phyloP scores from a whole-genome alignment of 2,113 vertebrate genomes.

The Candoia aspera region DNA sequence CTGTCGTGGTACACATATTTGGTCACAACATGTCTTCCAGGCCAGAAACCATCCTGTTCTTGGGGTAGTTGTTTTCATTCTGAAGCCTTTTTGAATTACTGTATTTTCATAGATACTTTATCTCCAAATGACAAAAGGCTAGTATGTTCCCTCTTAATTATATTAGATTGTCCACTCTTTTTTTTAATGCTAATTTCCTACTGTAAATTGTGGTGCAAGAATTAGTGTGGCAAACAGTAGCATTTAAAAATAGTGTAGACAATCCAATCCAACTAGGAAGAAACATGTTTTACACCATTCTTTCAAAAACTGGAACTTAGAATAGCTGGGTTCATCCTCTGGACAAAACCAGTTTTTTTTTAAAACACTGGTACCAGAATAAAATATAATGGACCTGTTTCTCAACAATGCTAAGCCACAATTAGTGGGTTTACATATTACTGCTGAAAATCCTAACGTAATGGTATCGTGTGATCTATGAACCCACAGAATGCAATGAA shows the following conservation, averaged over 20 bases:
- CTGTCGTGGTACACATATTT: background rate
- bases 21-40: background rate
- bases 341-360: background rate
- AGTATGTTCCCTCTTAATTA: background rate
- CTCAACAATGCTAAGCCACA: background rate
- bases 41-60: background rate
- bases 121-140: background rate
- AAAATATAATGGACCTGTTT: background rate
- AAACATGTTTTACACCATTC: background rate
- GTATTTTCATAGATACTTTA: background rate
- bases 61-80: background rate
- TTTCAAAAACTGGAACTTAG: background rate
- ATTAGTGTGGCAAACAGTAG: background rate
- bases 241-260: background rate
- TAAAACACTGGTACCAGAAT: background rate
- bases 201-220: background rate
- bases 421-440: background rate
- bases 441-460: no score
- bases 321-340: background rate
- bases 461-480: no score
- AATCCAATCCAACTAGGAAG: background rate
- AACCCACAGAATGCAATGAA: no score
- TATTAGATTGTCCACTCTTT: background rate
- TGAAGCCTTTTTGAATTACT: background rate
- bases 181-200: background rate